These are phyloP conservation scores for Acrobasis repandana DNA, from an alignment of 2,888 invertebrate genomes.

Conservation along the genomic window DNA sequence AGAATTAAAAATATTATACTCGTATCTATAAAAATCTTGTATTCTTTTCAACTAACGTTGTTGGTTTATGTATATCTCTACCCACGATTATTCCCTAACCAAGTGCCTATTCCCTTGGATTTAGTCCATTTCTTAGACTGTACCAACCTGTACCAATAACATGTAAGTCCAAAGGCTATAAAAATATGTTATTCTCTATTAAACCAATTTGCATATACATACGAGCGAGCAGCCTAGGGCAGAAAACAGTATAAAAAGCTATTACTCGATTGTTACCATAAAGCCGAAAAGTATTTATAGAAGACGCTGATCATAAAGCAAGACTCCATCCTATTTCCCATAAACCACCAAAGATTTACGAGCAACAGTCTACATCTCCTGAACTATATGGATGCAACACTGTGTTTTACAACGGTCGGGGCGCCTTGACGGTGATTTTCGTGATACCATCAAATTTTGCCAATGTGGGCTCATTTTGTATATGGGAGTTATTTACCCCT, in stretches of 20 bases:
- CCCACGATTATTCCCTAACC: too few relatives aligned
- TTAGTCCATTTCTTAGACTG: too few relatives aligned
- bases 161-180: too few relatives aligned
- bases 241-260: not conserved
- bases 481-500: too few relatives aligned
- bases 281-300: conserved; percentile 26
- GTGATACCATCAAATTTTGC: not conserved
- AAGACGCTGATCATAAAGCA: conserved; percentile 30
- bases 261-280: conserved; percentile 2
- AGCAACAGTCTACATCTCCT: conserved; percentile 3
- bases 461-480: too few relatives aligned
- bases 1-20: too few relatives aligned
- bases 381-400: conserved; percentile 19
- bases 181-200: not conserved
- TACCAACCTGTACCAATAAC: too few relatives aligned
- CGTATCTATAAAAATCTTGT: too few relatives aligned
- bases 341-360: conserved; percentile 22
- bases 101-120: too few relatives aligned
- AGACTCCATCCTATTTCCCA: conserved; percentile 21
- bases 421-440: not conserved
- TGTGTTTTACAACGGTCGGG: not conserved
- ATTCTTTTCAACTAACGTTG: too few relatives aligned
- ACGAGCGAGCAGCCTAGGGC: too few relatives aligned
- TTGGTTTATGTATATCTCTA: too few relatives aligned
- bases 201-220: not conserved